Base-by-base conservation (phyloP, 2,113 vertebrate species). In the Scolopax mira region DNA sequence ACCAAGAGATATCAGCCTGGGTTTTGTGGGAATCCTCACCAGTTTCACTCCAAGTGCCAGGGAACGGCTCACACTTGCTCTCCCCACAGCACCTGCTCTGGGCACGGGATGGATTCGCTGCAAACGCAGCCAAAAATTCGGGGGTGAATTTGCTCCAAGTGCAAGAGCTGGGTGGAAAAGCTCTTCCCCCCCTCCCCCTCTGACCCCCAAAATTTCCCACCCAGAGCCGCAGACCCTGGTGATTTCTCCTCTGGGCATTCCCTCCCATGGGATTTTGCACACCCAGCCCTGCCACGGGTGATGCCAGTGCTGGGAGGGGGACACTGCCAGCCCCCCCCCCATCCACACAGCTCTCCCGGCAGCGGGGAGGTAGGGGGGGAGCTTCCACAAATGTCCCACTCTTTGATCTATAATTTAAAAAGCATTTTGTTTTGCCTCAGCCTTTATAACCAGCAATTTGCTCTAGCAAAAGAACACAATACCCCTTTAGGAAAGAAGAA, bases 381-480 rank as follows among this genome's bases (percentile, higher is more conserved):
- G 16, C 54, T 90, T 80, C 78, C 70, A 79, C 71, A 71, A 87
- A 37, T 0, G 0, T 77, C 69, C 65, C 24, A 2, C 49, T 71
- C 69, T 93, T 88, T 88, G 64, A 94, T 94, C 82, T 86, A 60
- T 92, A 84, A 93, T 80, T 91, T 80, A 88, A 85, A 92, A 78
- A 57, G 60, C 93, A 69, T 90, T 94, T 95, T 90, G 94, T 88
- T 94, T 91, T 74, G 83, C 79, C 79, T 78, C 25, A 8, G 51
- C 74, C 1, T 2, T 24, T 90, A 71, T 88, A 66, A 74, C 69
- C 70, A 61, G 64, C 61, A 41, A 81, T 91, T 85, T 88, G 84
- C 87, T 85, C 4, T 4, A 77, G 87, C 74, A 28, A 33, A 93
- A 80, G 88, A 95, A 84, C 65, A 81, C 92, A 79, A 85, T 74